These are phyloP conservation scores for Mesochorus sp. DNA, from an alignment of 2,888 invertebrate genomes.

Conservation along the genomic window DNA sequence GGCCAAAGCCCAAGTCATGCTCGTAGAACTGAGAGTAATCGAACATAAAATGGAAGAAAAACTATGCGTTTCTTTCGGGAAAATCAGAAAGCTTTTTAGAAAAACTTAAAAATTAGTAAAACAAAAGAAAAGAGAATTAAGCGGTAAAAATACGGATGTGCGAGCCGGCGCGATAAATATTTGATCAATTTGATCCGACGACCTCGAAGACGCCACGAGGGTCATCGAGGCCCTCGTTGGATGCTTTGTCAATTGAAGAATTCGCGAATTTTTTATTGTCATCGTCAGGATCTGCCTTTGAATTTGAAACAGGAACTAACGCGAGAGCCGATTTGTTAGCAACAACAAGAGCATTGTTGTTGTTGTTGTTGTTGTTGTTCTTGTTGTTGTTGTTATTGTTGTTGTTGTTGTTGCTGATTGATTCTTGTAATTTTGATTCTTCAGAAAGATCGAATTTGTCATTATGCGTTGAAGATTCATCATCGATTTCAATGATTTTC, in stretches of 20 bases:
- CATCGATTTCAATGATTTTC: slow-evolving; percentile 25
- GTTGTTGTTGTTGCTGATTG: slow-evolving; percentile 65
- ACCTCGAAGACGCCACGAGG: slow-evolving; percentile 26
- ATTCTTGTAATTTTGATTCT: slow-evolving; percentile 20
- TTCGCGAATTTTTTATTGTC: slow-evolving; percentile 49
- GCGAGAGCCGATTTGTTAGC: slow-evolving; percentile 43
- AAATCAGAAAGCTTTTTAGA: slow-evolving; percentile 16
- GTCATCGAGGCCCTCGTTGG: slow-evolving; percentile 21
- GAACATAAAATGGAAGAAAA: slow-evolving; percentile 44
- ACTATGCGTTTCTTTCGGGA: slow-evolving; percentile 45
- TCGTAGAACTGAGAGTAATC: slow-evolving; percentile 27
- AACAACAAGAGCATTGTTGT: slow-evolving; percentile 54
- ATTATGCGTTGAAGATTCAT: no score
- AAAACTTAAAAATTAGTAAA: slow-evolving; percentile 24
- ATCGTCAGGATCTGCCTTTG: slow-evolving; percentile 31
- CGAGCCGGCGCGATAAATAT: slow-evolving; percentile 30
- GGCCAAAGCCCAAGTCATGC: slow-evolving; percentile 60
- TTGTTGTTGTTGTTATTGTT: slow-evolving; percentile 37
- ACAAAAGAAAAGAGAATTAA: slow-evolving; percentile 29
- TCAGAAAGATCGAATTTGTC: no score
- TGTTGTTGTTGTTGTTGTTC: slow-evolving; percentile 63
- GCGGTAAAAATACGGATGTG: slow-evolving; percentile 24
- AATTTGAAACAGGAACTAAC: slow-evolving; percentile 14
- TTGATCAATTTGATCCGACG: slow-evolving; percentile 52
- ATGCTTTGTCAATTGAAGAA: slow-evolving; percentile 45